Conservation (phyloP, 2,113 vertebrate species). For the Thomomys bottae region DNA sequence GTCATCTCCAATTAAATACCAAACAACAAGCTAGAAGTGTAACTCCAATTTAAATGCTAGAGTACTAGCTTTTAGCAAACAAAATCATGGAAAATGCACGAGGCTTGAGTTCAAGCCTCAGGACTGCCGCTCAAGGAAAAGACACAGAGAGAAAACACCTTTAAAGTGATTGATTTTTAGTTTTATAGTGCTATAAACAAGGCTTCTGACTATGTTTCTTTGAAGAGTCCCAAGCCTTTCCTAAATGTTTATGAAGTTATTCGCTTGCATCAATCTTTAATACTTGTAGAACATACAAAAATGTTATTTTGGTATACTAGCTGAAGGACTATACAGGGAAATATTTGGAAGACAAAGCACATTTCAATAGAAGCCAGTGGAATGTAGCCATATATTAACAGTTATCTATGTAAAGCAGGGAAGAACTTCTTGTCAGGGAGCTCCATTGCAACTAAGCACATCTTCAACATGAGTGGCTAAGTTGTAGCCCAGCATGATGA, state of each 20-base stretch:
- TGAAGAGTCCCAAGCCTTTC: background rate
- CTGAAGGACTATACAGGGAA: background rate
- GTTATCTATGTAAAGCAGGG: background rate
- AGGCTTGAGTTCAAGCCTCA: background rate
- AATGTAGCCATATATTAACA: background rate
- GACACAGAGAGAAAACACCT: background rate
- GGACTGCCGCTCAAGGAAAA: too few species aligned
- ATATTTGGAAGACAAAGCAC: background rate
- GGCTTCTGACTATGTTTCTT: background rate
- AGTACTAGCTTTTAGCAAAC: too few species aligned
- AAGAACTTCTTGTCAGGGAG: background rate
- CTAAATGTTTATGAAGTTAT: background rate
- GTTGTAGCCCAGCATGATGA: background rate
- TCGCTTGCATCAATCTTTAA: background rate
- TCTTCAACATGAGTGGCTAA: background rate
- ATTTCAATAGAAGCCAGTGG: background rate
- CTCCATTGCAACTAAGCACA: background rate
- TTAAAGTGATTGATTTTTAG: background rate
- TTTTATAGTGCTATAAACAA: background rate
- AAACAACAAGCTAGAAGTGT: too few species aligned
- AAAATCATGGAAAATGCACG: too few species aligned
- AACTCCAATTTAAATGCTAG: too few species aligned
- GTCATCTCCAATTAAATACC: too few species aligned
- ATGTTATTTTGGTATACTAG: accelerated
- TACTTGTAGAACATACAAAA: background rate